These are phyloP conservation scores for Pachyramphus minor DNA, from an alignment of 2,113 vertebrate species.

Conservation along the genomic window DNA sequence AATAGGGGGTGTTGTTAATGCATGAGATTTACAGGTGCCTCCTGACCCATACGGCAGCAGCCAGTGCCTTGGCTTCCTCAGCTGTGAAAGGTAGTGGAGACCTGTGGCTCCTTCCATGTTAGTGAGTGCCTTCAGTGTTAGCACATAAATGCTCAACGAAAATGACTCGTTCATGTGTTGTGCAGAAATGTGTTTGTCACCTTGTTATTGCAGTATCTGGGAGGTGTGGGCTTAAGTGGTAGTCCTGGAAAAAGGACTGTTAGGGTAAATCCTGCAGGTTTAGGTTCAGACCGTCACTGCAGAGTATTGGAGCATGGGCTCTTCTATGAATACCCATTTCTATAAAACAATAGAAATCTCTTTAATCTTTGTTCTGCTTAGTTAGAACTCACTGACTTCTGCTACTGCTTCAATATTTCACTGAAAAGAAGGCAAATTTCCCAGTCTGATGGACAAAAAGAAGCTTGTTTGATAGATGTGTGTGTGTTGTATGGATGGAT, in stretches of 20 bases:
- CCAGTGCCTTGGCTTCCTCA: not conserved
- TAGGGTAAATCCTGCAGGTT: not conserved
- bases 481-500: not conserved
- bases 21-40: fast-evolving
- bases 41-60: fast-evolving
- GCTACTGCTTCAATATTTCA: not conserved
- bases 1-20: fast-evolving
- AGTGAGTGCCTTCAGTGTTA: fast-evolving
- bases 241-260: not conserved
- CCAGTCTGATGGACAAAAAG: not conserved
- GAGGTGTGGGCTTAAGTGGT: not conserved
- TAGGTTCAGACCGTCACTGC: not conserved
- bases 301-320: not conserved
- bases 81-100: fast-evolving
- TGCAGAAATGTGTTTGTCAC: not conserved
- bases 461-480: not conserved
- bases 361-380: not conserved
- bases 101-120: fast-evolving
- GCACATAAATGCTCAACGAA: fast-evolving
- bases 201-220: not conserved
- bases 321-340: not conserved
- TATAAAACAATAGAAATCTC: not conserved
- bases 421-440: not conserved
- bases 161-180: not conserved
- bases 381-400: not conserved